Percentiles rank a stretch among this genome's conserved stretches.
phyloP scores from a whole-genome alignment of 64 coral and sea anemone species.

The Astreopora myriophthalma region DNA sequence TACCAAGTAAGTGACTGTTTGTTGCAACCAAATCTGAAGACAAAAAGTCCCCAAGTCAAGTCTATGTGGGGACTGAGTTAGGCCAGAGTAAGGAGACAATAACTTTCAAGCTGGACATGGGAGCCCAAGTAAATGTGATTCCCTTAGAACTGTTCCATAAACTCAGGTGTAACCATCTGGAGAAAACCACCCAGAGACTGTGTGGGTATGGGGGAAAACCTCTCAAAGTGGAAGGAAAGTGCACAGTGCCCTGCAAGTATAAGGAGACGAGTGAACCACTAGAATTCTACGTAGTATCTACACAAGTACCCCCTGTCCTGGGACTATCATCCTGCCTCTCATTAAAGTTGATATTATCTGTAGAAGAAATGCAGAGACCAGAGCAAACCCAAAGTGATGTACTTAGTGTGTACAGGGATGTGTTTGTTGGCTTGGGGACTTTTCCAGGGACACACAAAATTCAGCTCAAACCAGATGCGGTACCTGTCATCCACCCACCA shows the following conservation, averaged over 20 bases:
- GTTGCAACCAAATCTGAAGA: not conserved
- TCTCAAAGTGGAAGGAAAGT: not conserved
- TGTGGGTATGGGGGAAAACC: not conserved
- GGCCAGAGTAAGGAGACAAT: not conserved
- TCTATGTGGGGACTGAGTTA: not conserved
- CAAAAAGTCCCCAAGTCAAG: not conserved
- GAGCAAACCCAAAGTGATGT: too few relatives aligned
- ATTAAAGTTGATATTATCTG: not conserved
- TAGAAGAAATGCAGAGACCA: not conserved
- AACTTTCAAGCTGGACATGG: not conserved
- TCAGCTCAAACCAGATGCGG: too few relatives aligned
- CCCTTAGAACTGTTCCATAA: not conserved
- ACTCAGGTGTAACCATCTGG: not conserved
- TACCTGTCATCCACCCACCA: too few relatives aligned
- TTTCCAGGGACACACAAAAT: too few relatives aligned
- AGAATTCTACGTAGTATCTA: not conserved
- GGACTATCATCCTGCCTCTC: not conserved
- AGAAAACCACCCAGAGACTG: not conserved
- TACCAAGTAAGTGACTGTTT: not conserved
- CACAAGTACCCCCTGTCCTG: not conserved
- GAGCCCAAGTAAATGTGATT: not conserved
- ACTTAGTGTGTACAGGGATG: too few relatives aligned
- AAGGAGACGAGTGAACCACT: not conserved
- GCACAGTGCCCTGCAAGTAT: not conserved
- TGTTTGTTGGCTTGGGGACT: too few relatives aligned